Conservation (phyloP, 2,113 vertebrate genomes). For the Aegithalos caudatus region DNA sequence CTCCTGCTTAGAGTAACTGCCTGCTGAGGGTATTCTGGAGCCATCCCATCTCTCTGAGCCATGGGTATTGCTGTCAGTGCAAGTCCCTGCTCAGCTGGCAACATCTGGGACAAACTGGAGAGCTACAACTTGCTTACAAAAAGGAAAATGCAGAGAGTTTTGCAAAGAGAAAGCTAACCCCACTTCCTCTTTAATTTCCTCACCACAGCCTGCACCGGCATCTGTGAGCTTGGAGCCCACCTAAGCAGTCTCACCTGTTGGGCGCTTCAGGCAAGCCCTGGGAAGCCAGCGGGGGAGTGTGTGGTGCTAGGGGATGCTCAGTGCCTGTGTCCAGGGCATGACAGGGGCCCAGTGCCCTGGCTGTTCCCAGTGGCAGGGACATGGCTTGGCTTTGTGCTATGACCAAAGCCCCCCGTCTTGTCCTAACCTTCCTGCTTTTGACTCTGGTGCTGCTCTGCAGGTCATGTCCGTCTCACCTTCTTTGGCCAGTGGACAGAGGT, state of each 20-base stretch:
- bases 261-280: not conserved
- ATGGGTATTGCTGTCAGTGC: not conserved
- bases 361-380: not conserved
- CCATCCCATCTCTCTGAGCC: not conserved
- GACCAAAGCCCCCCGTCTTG: not conserved
- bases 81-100: not conserved
- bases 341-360: too few relatives aligned
- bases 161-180: not conserved
- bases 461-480: conserved; percentile 89
- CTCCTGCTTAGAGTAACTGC: not conserved
- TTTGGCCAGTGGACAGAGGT: conserved; percentile 98
- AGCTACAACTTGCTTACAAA: not conserved
- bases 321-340: not conserved
- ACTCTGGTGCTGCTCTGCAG: conserved; percentile 63
- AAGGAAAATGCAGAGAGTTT: not conserved
- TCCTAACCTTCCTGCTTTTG: not conserved
- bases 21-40: not conserved
- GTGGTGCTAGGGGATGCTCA: not conserved
- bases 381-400: not conserved
- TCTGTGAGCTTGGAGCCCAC: not conserved
- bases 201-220: not conserved
- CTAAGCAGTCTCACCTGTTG: not conserved
- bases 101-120: not conserved
- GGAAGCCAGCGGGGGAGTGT: accelerated
- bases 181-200: not conserved